Percentiles rank a stretch among this genome's conserved stretches.
phyloP scores from a whole-genome alignment of 1,140 invertebrate species.

The Aphis craccivora region DNA sequence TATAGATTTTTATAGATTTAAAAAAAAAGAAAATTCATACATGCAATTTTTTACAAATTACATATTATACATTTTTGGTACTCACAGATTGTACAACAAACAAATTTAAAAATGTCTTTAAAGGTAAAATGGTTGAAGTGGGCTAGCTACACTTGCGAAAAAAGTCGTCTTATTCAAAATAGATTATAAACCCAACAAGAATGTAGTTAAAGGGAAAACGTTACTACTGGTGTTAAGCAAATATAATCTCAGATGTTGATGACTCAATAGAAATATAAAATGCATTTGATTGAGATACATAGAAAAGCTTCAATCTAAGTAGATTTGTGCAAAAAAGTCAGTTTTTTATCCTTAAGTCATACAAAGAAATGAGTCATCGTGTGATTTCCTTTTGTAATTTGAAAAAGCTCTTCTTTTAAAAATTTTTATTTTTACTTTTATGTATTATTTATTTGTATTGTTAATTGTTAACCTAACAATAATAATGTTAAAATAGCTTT shows the following conservation, averaged over 20 bases:
- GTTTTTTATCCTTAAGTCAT: no score
- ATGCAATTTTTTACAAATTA: no score
- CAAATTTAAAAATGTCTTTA: no score
- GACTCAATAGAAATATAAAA: no score
- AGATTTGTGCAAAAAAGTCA: background rate
- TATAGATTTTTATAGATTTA: background rate
- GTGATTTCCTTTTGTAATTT: slow-evolving; percentile 33
- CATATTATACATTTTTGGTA: no score
- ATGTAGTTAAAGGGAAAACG: no score
- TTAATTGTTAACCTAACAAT: slow-evolving; percentile 24
- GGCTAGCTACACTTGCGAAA: no score
- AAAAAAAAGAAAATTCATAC: no score
- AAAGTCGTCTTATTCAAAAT: no score
- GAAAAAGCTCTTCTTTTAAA: slow-evolving; percentile 29
- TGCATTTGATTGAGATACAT: background rate
- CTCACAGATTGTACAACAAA: no score
- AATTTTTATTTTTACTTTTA: background rate
- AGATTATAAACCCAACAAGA: no score
- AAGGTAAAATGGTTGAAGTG: no score
- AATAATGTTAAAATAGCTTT: background rate
- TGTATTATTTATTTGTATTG: background rate
- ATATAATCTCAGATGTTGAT: background rate
- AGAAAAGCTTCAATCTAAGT: slow-evolving; percentile 43
- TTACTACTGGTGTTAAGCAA: background rate
- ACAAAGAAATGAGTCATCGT: background rate